A percentile compares a stretch with the other conserved stretches of the same genome.
Evolutionary conservation across 2,113 vertebrate species (phyloP).

Genomic region (Lagopus leucura): DNA sequence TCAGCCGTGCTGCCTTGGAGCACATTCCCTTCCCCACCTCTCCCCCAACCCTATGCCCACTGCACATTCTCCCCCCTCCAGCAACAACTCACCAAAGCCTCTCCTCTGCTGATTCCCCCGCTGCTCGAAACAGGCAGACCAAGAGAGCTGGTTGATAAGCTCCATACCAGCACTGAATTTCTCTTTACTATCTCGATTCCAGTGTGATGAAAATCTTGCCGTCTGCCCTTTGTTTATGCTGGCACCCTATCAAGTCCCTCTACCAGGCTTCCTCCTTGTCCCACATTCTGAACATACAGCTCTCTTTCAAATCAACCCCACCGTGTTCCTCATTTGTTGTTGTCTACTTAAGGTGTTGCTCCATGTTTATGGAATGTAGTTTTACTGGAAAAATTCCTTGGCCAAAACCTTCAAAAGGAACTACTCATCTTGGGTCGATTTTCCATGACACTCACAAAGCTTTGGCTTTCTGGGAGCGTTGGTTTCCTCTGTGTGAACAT

Average conservation of each 20-base stretch:
- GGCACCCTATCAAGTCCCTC: not conserved
- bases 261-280: slow-evolving; percentile 19
- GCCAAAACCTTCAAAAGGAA: slow-evolving; percentile 66
- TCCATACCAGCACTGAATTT: slow-evolving; percentile 25
- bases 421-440: slow-evolving; percentile 45
- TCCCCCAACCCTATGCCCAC: not conserved
- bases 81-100: slow-evolving; percentile 34
- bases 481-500: slow-evolving; percentile 25
- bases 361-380: slow-evolving; percentile 68
- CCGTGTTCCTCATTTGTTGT: slow-evolving; percentile 17
- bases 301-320: slow-evolving; percentile 28
- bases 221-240: slow-evolving; percentile 21
- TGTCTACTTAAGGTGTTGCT: slow-evolving; percentile 61
- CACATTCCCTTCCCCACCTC: not conserved
- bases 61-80: not conserved
- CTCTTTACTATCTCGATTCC: not conserved
- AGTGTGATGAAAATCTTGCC: slow-evolving; percentile 1
- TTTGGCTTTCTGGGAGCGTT: slow-evolving; percentile 28
- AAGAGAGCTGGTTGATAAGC: slow-evolving; percentile 33
- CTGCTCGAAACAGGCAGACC: slow-evolving; percentile 12
- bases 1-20: not conserved
- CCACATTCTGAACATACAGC: slow-evolving; percentile 28
- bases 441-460: slow-evolving; percentile 51
- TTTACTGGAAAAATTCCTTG: slow-evolving; percentile 68
- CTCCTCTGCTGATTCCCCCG: slow-evolving; percentile 15